A percentile compares a stretch with the other conserved stretches of the same genome.
Evolutionary conservation across 2,888 invertebrate species (phyloP).

Genomic region (Steinernema hermaphroditum): DNA sequence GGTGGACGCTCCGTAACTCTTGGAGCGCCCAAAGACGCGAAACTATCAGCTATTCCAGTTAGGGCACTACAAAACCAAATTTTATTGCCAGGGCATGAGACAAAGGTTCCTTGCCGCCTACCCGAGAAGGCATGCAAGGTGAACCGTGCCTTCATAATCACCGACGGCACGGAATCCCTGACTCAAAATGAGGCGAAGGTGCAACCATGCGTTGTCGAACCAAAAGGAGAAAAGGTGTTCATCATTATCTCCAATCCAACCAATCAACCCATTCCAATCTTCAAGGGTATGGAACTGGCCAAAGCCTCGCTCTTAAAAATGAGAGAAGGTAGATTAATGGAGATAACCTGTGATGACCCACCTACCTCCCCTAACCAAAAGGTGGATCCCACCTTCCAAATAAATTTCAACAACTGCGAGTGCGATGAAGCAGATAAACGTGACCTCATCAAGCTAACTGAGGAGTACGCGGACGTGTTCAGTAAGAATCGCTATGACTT

Average conservation of each 20-base stretch:
- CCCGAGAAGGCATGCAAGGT: background rate
- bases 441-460: constrained; percentile 31
- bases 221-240: background rate
- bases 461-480: constrained; percentile 32
- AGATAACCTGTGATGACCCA: background rate
- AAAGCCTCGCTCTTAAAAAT: background rate
- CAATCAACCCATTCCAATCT: background rate
- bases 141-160: constrained; percentile 12
- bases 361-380: background rate
- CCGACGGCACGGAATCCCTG: too few relatives aligned
- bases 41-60: background rate
- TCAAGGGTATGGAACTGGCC: background rate
- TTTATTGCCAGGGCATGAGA: background rate
- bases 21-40: background rate
- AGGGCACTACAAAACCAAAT: background rate
- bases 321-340: background rate
- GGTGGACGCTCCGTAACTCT: background rate
- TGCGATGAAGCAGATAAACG: background rate
- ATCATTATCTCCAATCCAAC: background rate
- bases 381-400: background rate
- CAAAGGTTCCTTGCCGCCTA: constrained; percentile 15
- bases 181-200: too few relatives aligned
- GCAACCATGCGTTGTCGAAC: background rate
- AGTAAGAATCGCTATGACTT: too few relatives aligned
- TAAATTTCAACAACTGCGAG: background rate